Conservation (phyloP, 2,113 vertebrate species). For the Promerops cafer region DNA sequence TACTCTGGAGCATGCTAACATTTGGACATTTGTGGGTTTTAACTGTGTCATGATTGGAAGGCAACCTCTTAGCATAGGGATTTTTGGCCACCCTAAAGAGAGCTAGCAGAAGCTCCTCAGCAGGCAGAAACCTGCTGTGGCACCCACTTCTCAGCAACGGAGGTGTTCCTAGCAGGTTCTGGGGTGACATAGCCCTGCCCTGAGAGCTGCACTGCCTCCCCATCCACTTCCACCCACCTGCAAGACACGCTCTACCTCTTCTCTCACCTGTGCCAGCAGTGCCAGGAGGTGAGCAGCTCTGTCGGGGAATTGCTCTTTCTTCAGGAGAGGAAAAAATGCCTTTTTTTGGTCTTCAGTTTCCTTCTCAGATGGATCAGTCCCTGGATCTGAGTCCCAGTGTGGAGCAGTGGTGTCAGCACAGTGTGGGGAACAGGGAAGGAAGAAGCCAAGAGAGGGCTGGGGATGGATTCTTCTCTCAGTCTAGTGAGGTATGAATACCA, state of each 20-base stretch:
- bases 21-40: neutral
- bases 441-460: neutral
- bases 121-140: neutral
- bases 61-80: neutral
- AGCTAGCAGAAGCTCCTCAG: neutral
- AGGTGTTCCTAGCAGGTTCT: accelerated
- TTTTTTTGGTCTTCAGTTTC: neutral
- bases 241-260: neutral
- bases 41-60: neutral
- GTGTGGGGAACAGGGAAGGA: neutral
- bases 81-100: neutral
- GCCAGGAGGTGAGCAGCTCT: accelerated
- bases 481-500: neutral
- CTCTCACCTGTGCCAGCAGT: neutral
- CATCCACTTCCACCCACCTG: neutral
- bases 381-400: neutral
- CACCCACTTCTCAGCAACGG: neutral
- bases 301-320: neutral
- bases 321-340: neutral
- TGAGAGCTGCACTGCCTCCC: neutral
- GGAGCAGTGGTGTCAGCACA: neutral
- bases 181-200: neutral
- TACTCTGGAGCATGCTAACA: neutral
- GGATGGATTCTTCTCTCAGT: neutral
- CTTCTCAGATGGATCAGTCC: neutral